Percentiles rank a stretch among this genome's conserved stretches.
These are phyloP conservation scores for Natrix natrix DNA, from an alignment of 2,797 vertebrate species.

Conservation along the genomic window DNA sequence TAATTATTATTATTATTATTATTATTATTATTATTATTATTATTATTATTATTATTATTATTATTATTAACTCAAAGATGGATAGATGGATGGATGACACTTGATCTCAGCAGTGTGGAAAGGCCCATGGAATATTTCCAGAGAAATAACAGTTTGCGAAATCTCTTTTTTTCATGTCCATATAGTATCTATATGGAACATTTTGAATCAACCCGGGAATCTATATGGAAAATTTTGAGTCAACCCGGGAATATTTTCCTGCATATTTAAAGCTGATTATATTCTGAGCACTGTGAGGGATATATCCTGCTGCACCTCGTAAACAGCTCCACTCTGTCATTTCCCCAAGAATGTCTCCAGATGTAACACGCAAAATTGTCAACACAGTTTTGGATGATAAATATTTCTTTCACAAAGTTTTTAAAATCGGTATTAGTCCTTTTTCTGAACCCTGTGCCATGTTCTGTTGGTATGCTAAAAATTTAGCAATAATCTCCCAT, in stretches of 20 bases:
- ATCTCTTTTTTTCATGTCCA: not conserved
- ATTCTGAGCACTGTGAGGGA: constrained; percentile 41
- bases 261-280: constrained; percentile 52
- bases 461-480: constrained; percentile 30
- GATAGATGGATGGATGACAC: not conserved
- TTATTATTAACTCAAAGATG: no score
- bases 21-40: no score
- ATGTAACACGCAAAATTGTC: constrained; percentile 42
- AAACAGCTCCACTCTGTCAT: constrained; percentile 55
- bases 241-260: constrained; percentile 43
- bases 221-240: constrained; percentile 30
- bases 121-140: not conserved
- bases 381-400: constrained; percentile 18
- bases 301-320: constrained; percentile 57
- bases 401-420: constrained; percentile 9
- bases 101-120: not conserved
- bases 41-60: no score
- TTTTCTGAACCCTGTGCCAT: constrained; percentile 48
- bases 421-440: constrained; percentile 46
- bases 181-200: not conserved
- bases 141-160: not conserved
- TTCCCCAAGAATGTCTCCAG: constrained; percentile 49
- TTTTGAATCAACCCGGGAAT: constrained; percentile 46
- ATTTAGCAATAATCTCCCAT: constrained; percentile 28
- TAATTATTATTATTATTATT: no score